Evolutionary conservation across 92 coral and sea anemone species (phyloP), one percentile per base, ranked within the genome.

Genomic region (Umimayanthus kanabou): DNA sequence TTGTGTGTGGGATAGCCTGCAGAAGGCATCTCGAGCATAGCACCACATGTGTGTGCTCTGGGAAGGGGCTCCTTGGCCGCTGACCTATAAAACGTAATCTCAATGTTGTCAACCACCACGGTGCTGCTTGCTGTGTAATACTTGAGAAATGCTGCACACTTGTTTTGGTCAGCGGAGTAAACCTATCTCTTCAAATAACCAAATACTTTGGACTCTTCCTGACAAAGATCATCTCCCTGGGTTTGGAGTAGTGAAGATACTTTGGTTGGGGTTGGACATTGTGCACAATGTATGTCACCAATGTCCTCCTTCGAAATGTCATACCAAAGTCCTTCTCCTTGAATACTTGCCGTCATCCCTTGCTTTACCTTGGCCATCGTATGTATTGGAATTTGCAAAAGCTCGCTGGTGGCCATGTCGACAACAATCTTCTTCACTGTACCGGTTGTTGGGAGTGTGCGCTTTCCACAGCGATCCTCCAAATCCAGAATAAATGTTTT

Each of bases 11-110:
- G 66, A 80, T 80, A 80, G 11, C 85, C 85, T 23, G 90, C 9
- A 11, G 85, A 87, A 29, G 89, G 89, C 45, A 87, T 58, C 73
- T 87, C 89, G 15, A 77, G 85, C 47, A 86, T 84, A 40, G 89
- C 82, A 33, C 89, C 89, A 86, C 89, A 86, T 14, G 89, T 86
- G 79, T 86, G 89, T 7, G 84, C 89, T 55, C 78, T 75, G 39
- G 89, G 89, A 28, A 78, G 78, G 40, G 84, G 64, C 39, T 79
- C 71, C 28, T 40, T 73, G 4, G 82, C 69, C 0, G 26, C 89
- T n/a, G 84, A 86, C 75, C 33, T 86, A 64, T 33, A 50, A 26
- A 86, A 86, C 26, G 72, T 75, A 4, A 86, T 50, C 39, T 50
- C 18, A 18, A 76, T 43, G 42, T 86, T 86, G 40, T 77, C 85